phyloP scores from a whole-genome alignment of 2,797 vertebrate genomes.

The Epinephelus coioides region DNA sequence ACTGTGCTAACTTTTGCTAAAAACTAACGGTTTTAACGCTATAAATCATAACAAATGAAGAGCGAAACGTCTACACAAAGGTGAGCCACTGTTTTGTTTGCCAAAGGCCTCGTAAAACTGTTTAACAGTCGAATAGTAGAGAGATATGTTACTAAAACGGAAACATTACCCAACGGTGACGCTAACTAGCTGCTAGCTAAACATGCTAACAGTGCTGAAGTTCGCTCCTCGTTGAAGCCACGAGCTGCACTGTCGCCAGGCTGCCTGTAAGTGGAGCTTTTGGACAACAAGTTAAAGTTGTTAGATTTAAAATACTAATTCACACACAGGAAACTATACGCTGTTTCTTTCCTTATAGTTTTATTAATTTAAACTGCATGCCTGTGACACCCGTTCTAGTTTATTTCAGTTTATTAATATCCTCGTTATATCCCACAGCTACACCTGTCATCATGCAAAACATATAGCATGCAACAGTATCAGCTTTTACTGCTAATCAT shows the following conservation, averaged over 20 bases:
- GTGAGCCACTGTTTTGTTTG: fast-evolving
- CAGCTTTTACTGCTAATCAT: too few species aligned
- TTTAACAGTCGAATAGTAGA: not conserved
- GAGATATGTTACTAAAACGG: not conserved
- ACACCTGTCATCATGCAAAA: too few species aligned
- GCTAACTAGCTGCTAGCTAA: slow-evolving; percentile 13
- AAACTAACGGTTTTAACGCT: not conserved
- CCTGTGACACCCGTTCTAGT: too few species aligned
- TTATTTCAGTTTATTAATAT: too few species aligned
- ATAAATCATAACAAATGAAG: not conserved
- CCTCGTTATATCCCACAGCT: too few species aligned
- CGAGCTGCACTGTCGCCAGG: not conserved
- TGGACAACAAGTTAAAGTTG: not conserved
- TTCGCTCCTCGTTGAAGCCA: slow-evolving; percentile 22
- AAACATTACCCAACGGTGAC: not conserved
- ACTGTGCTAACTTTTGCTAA: not conserved
- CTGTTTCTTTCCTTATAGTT: too few species aligned
- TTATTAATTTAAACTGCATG: too few species aligned
- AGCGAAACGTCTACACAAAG: not conserved
- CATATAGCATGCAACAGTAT: too few species aligned
- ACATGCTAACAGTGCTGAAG: slow-evolving; percentile 39
- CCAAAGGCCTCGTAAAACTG: fast-evolving
- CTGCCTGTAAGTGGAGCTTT: slow-evolving; percentile 13
- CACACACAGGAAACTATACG: too few species aligned
- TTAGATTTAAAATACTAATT: too few species aligned